Evolutionary conservation across 1,140 invertebrate genomes (phyloP), one percentile per base, ranked within the genome.

Genomic region (Drosophila mayri): DNA sequence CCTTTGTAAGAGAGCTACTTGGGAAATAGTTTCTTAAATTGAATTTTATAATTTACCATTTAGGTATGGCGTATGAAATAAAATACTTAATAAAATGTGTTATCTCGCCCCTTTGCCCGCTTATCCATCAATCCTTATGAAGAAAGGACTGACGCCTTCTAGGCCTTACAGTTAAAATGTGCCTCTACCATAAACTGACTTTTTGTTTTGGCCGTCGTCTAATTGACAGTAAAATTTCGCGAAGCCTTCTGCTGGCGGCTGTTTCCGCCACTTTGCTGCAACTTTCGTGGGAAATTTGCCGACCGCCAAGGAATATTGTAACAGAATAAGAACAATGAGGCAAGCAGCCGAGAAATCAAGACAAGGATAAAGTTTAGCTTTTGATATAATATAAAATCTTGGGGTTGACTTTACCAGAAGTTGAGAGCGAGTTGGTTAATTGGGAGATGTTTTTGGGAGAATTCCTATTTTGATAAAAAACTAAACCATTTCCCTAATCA

Each of bases 361-460:
- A 20, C 65, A 68, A 63, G 81, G 55, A 79, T 63, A 71, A 79
- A 79, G 63, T 71, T 71, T 43, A 22, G 20, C 14, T n/a, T n/a
- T n/a, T n/a, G n/a, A n/a, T n/a, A n/a, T 30, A 62, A 20, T 38
- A 12, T 14, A 40, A 22, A 57, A 16, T 40, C 4, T n/a, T 5
- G 14, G 1, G 20, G 14, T 59, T 60, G 25, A 4, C 14, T 37
- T 28, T 5, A 10, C 10, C 32, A 64, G 4, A 25, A 50, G 11
- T 11, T 43, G 4, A 11, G n/a, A 3, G 3, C 8, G 2, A 41
- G n/a, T 25, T n/a, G n/a, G 7, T 41, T 9, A 18, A 7, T 12
- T 16, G 20, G 10, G 2, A 20, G 22, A 28, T 30, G 9, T 12
- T 50, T 68, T 14, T 20, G 1, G 10, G 7, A 10, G 10, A 30